These are phyloP conservation scores for Synanthedon andrenaeformis DNA, from an alignment of 2,888 invertebrate genomes.

Conservation along the genomic window DNA sequence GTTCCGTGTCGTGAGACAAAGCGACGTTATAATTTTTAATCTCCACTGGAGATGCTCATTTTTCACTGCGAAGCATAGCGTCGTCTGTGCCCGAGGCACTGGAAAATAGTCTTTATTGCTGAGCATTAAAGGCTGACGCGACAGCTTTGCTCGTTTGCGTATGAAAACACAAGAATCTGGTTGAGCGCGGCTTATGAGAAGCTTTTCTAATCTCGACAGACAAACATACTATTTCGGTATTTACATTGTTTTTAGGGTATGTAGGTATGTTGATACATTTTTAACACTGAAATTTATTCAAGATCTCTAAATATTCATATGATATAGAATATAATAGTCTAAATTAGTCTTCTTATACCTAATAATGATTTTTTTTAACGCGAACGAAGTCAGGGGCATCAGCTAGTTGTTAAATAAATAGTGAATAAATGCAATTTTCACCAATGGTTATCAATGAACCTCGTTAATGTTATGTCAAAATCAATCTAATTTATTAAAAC, in stretches of 20 bases:
- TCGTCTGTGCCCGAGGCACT: conserved; percentile 4
- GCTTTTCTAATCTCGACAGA: conserved; percentile 9
- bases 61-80: conserved; percentile 42
- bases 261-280: no score
- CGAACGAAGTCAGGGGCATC: no score
- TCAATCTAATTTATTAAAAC: no score
- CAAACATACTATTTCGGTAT: background rate
- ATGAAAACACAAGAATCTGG: conserved; percentile 27
- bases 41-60: conserved; percentile 60
- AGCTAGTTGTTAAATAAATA: no score
- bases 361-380: no score
- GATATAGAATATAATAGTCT: no score
- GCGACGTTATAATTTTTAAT: conserved; percentile 57
- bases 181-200: conserved; percentile 55
- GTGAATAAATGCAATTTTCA: no score
- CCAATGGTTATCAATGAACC: no score
- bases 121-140: conserved; percentile 11
- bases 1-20: conserved; percentile 26
- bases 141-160: conserved; percentile 7
- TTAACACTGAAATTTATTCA: no score
- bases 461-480: no score
- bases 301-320: no score
- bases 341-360: no score
- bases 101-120: conserved; percentile 20
- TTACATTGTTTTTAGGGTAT: background rate